phyloP scores from a whole-genome alignment of 2,888 invertebrate genomes.

The Cenopis cana region DNA sequence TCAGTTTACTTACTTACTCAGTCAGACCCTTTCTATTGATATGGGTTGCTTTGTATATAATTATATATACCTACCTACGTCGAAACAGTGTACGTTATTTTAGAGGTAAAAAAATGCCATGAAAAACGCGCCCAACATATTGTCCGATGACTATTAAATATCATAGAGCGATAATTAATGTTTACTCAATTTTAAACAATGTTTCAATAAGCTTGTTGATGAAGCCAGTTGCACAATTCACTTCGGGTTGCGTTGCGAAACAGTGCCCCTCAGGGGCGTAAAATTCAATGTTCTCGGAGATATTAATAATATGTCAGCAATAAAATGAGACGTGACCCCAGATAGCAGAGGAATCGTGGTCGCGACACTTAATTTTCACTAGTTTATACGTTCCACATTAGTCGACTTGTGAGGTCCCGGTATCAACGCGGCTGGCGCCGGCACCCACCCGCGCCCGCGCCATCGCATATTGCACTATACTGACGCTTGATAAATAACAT shows the following conservation, averaged over 20 bases:
- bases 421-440: constrained; percentile 63
- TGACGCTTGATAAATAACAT: constrained; percentile 72
- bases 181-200: constrained; percentile 8
- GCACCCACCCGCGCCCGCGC: constrained; percentile 63
- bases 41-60: too few relatives aligned
- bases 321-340: constrained; percentile 79
- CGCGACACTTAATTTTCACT: constrained; percentile 82
- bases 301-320: constrained; percentile 81
- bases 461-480: constrained; percentile 52
- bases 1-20: too few relatives aligned
- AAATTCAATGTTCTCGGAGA: constrained; percentile 77
- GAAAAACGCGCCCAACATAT: background rate
- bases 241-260: constrained; percentile 62
- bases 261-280: constrained; percentile 66
- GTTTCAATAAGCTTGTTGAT: constrained; percentile 29
- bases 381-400: constrained; percentile 77
- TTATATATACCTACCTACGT: too few relatives aligned
- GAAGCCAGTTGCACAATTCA: constrained; percentile 49
- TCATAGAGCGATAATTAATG: background rate
- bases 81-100: background rate
- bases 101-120: too few relatives aligned
- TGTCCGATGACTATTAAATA: background rate
- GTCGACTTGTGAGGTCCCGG: constrained; percentile 77
- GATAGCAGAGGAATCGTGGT: constrained; percentile 75
- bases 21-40: too few relatives aligned